These are phyloP conservation scores for Rynchops niger DNA, from an alignment of 2,113 vertebrate species.

Conservation along the genomic window DNA sequence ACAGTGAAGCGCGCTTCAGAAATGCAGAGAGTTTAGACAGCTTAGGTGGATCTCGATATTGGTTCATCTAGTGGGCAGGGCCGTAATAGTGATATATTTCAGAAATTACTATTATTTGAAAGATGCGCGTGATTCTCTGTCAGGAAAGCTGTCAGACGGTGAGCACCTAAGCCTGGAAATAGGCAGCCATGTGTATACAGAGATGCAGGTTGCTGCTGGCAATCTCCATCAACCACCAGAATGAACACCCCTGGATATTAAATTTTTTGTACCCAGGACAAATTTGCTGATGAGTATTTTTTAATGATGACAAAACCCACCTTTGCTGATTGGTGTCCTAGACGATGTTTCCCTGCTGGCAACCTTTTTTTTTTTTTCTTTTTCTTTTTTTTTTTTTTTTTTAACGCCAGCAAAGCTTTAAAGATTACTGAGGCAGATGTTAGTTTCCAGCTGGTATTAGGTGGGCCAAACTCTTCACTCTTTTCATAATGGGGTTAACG, in stretches of 20 bases:
- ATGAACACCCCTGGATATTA: not conserved
- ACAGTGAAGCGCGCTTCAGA: not conserved
- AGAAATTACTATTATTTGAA: not conserved
- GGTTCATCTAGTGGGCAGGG: not conserved
- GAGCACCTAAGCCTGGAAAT: not conserved
- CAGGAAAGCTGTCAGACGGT: not conserved
- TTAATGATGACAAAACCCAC: not conserved
- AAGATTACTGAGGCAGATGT: not conserved
- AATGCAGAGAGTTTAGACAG: not conserved
- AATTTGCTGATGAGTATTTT: not conserved
- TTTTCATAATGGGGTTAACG: not conserved
- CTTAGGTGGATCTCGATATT: not conserved
- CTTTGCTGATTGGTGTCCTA: not conserved
- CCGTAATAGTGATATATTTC: not conserved
- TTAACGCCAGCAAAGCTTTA: not conserved
- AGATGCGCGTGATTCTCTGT: not conserved
- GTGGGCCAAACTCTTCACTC: not conserved
- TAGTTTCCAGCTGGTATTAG: not conserved
- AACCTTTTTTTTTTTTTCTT: not conserved
- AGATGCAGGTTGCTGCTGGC: not conserved
- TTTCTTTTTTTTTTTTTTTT: not conserved
- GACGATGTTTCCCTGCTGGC: not conserved
- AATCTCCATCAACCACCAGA: not conserved
- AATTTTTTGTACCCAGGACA: not conserved
- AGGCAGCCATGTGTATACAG: not conserved